phyloP scores from a whole-genome alignment of 2,797 vertebrate species.

The Austrolebias charrua region DNA sequence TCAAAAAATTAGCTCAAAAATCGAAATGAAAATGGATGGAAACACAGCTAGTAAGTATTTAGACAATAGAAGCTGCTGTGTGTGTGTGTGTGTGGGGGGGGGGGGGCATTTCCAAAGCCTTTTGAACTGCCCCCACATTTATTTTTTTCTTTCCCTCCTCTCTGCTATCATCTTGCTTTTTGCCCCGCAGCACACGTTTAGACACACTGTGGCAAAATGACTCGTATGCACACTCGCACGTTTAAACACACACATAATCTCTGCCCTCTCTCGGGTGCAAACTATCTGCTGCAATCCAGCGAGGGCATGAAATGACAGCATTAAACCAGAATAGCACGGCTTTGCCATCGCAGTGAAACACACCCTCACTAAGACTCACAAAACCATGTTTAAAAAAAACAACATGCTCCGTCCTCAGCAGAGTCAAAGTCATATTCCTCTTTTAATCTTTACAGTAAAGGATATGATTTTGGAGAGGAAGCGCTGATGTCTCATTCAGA shows the following conservation, averaged over 20 bases:
- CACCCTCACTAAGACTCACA: slow-evolving; percentile 37
- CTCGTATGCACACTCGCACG: slow-evolving; percentile 26
- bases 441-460: slow-evolving; percentile 49
- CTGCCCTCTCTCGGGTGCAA: slow-evolving; percentile 60
- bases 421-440: slow-evolving; percentile 42
- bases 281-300: slow-evolving; percentile 72
- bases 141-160: slow-evolving; percentile 61
- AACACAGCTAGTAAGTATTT: slow-evolving; percentile 41
- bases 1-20: no score
- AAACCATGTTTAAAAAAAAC: slow-evolving; percentile 15
- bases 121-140: slow-evolving; percentile 64
- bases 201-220: slow-evolving; percentile 48
- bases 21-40: no score
- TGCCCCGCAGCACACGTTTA: slow-evolving; percentile 61
- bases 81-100: neutral
- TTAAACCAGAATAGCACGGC: slow-evolving; percentile 63
- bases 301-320: slow-evolving; percentile 76
- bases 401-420: slow-evolving; percentile 44
- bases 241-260: slow-evolving; percentile 62
- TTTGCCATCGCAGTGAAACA: slow-evolving; percentile 47
- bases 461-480: slow-evolving; percentile 29
- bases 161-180: slow-evolving; percentile 70
- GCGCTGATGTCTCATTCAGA: slow-evolving; percentile 33
- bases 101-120: slow-evolving; percentile 35
- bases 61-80: slow-evolving; percentile 39